phyloP scores from a whole-genome alignment of 2,888 invertebrate species.

The Agapostemon virescens region DNA sequence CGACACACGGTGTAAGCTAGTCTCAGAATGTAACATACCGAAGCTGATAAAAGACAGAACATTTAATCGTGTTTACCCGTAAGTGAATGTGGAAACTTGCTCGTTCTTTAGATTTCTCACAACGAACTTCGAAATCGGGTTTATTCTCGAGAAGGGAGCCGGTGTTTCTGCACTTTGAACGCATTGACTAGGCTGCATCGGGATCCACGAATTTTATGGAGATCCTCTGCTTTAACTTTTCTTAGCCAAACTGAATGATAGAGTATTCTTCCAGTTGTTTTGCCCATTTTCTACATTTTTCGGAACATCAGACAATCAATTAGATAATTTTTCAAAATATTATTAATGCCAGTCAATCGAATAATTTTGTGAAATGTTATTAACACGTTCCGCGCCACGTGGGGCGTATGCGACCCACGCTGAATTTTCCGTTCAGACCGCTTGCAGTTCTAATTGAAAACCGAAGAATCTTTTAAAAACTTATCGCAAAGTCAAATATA shows the following conservation, averaged over 20 bases:
- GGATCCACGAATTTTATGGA: not conserved
- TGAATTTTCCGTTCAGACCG: too few relatives aligned
- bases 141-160: not conserved
- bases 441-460: too few relatives aligned
- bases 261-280: not conserved
- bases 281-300: not conserved
- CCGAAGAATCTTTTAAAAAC: too few relatives aligned
- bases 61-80: conserved; percentile 35
- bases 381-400: too few relatives aligned
- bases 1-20: conserved; percentile 61
- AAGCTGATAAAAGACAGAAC: conserved; percentile 26
- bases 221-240: not conserved
- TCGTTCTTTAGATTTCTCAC: conserved; percentile 62
- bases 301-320: not conserved
- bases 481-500: too few relatives aligned
- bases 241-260: not conserved
- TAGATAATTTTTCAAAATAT: not conserved
- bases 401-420: too few relatives aligned
- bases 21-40: conserved; percentile 59
- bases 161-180: not conserved
- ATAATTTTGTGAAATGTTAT: too few relatives aligned
- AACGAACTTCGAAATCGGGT: conserved; percentile 47
- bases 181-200: not conserved
- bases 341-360: too few relatives aligned
- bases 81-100: conserved; percentile 57